These are phyloP conservation scores for Tetramorium alpestre DNA, from an alignment of 1,140 invertebrate genomes.

Conservation along the genomic window DNA sequence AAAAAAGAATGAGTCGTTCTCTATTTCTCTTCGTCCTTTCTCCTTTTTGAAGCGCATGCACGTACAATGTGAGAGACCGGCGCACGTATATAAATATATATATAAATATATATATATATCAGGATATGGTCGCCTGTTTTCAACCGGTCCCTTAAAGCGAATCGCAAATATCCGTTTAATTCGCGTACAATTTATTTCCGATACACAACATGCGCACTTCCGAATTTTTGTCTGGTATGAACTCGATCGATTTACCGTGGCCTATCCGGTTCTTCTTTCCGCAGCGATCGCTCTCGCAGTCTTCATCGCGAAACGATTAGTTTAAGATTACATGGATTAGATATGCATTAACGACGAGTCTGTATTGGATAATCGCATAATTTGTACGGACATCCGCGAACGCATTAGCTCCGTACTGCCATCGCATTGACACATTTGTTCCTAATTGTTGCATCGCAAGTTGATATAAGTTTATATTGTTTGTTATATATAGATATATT, in stretches of 20 bases:
- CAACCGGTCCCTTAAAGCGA: conserved; percentile 27
- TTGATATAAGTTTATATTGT: conserved; percentile 49
- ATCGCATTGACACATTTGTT: conserved; percentile 54
- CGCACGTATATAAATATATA: conserved; percentile 14
- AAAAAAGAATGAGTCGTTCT: conserved; percentile 77
- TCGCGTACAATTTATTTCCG: not conserved
- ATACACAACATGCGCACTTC: not conserved
- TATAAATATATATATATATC: not conserved
- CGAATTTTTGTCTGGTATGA: not conserved
- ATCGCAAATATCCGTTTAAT: not conserved
- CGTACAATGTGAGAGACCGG: conserved; percentile 13
- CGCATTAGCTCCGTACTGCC: conserved; percentile 40
- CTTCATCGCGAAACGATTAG: not conserved
- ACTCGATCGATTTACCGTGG: not conserved
- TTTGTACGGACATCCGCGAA: not conserved
- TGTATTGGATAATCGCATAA: conserved; percentile 23
- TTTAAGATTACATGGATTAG: not conserved
- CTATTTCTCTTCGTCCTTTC: conserved; percentile 79
- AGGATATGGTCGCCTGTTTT: conserved; percentile 47
- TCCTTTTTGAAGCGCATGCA: conserved; percentile 67
- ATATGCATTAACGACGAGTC: not conserved
- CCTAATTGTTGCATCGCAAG: conserved; percentile 36
- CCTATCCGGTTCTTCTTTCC: not conserved
- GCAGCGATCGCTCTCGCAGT: not conserved
- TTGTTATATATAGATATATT: conserved; percentile 25